A percentile compares a stretch with the other conserved stretches of the same genome.
These are phyloP conservation scores for Tachycineta bicolor DNA, from an alignment of 2,113 vertebrate species.

Conservation along the genomic window DNA sequence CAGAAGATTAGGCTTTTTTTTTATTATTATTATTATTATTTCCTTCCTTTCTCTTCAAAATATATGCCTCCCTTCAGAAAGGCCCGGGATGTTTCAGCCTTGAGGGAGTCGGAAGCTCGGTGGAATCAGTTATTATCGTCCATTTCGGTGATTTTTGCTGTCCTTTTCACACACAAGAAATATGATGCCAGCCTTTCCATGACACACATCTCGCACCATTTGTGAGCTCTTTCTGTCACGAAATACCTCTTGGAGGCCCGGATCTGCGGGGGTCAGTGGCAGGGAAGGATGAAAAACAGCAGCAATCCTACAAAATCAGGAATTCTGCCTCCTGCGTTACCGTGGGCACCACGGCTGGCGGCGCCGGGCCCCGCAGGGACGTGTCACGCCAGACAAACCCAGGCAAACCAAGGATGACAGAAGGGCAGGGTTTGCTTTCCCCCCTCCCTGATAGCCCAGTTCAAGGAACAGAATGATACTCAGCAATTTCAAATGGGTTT, in stretches of 20 bases:
- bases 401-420: not conserved
- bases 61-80: slow-evolving; percentile 26
- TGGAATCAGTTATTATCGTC: not conserved
- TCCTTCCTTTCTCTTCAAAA: not conserved
- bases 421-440: not conserved
- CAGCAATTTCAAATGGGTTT: slow-evolving; percentile 2
- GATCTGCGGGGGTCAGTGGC: not conserved
- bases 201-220: slow-evolving; percentile 2
- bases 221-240: slow-evolving; percentile 17
- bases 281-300: slow-evolving; percentile 1
- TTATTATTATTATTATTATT: not conserved
- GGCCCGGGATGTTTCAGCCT: slow-evolving; percentile 25
- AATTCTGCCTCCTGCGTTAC: not conserved
- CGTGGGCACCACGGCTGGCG: not conserved
- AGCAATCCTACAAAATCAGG: slow-evolving; percentile 10
- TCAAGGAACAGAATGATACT: not conserved
- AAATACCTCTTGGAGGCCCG: not conserved
- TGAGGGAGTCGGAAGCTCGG: slow-evolving; percentile 28
- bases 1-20: not conserved
- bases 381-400: not conserved
- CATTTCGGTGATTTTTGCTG: not conserved
- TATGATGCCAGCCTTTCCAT: slow-evolving; percentile 29
- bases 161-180: not conserved
- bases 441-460: not conserved
- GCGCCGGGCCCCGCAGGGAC: not conserved